Conservation (phyloP, 2,797 vertebrate genomes). For the Danio tinwini region DNA sequence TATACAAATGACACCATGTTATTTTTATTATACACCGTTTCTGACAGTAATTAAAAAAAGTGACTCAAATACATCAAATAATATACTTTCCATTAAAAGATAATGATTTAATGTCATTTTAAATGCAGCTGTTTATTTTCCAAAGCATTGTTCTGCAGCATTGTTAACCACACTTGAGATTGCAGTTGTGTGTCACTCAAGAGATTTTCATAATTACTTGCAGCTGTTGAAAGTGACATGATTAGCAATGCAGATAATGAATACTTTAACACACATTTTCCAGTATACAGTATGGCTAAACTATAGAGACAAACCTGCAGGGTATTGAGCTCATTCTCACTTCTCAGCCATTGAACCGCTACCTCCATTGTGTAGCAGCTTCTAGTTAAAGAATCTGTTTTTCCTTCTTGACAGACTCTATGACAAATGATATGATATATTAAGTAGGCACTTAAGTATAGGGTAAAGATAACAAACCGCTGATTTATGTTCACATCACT, state of each 20-base stretch:
- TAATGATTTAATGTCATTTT: not conserved
- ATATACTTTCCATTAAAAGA: not conserved
- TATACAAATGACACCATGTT: too few species aligned
- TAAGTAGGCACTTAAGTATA: slow-evolving; percentile 35
- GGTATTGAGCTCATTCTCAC: not conserved
- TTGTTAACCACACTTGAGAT: not conserved
- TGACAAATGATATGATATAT: slow-evolving; percentile 37
- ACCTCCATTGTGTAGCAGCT: not conserved
- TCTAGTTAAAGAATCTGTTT: not conserved
- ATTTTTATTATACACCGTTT: too few species aligned
- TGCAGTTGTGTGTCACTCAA: not conserved
- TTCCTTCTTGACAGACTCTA: slow-evolving; percentile 32
- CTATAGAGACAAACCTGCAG: not conserved
- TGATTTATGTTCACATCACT: slow-evolving; percentile 37
- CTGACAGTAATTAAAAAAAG: not conserved
- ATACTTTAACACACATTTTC: not conserved
- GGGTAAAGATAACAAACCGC: slow-evolving; percentile 13
- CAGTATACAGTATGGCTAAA: not conserved
- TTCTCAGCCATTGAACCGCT: not conserved
- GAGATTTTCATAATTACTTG: slow-evolving; percentile 1
- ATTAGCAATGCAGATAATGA: not conserved
- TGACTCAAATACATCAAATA: not conserved
- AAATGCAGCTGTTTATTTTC: not conserved
- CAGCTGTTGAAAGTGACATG: not conserved
- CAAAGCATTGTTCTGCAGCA: not conserved